These are phyloP conservation scores for Sitta europaea DNA, from an alignment of 2,113 vertebrate genomes.

Conservation along the genomic window DNA sequence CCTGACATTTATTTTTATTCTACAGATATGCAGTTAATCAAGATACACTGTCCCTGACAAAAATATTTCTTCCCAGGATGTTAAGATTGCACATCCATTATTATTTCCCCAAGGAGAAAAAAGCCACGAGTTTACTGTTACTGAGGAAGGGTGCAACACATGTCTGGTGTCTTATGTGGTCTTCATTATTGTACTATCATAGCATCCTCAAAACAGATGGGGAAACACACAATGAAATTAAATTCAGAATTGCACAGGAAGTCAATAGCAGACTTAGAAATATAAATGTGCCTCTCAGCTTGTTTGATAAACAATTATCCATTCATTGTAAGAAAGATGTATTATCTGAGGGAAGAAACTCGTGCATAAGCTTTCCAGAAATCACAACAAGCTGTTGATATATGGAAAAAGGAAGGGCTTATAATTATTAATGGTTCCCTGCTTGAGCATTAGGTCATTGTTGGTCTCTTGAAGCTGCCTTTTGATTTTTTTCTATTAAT, in stretches of 20 bases:
- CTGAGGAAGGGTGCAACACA: not conserved
- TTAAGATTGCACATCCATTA: not conserved
- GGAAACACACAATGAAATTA: not conserved
- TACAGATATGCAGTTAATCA: not conserved
- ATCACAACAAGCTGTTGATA: not conserved
- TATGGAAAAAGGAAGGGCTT: not conserved
- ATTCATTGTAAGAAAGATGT: not conserved
- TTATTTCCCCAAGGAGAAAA: not conserved
- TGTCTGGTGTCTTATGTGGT: not conserved
- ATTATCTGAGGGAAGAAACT: not conserved
- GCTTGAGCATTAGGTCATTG: not conserved
- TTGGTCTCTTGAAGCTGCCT: not conserved
- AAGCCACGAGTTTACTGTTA: not conserved
- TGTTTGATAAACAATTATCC: not conserved
- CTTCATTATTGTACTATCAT: not conserved
- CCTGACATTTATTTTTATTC: not conserved
- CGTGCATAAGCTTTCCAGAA: not conserved
- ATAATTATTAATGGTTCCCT: not conserved
- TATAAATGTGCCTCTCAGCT: not conserved
- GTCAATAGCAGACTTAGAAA: not conserved
- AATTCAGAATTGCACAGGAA: not conserved
- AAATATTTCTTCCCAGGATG: not conserved
- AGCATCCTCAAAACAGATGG: not conserved
- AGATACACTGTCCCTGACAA: not conserved
- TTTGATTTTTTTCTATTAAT: not conserved